Evolutionary conservation across 2,797 vertebrate species (phyloP), one percentile per base, ranked within the genome.

Genomic region (Chiroxiphia lanceolata): DNA sequence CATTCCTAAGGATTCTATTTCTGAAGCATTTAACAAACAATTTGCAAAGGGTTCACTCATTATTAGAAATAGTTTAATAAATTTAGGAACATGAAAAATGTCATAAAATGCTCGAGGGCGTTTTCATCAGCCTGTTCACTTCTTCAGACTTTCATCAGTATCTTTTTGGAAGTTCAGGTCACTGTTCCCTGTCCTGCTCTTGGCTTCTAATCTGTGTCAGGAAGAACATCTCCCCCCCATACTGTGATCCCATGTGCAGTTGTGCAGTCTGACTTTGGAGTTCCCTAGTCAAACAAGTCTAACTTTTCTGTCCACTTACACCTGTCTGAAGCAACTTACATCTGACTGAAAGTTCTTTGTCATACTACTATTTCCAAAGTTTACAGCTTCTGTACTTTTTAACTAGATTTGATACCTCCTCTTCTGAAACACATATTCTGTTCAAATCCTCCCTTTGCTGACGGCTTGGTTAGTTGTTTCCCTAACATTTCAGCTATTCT

Each of bases 201-300:
- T 47, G 31, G 23, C 10, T 83, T 88, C 74, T 89, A 14, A 45
- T 60, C 18, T 53, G 18, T 27, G 16, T 44, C 21, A 71, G 57
- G 42, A 75, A 76, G 71, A 50, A 23, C 15, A 23, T 20, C 38
- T 83, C 38, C 27, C 44, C 38, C 27, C 44, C 3, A 2, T 72
- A 25, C 17, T 61, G 47, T 34, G 38, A 54, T 76, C 34, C 34
- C 0, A 0, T 26, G 42, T 2, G 6, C 45, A 72, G 10, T 27
- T 76, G 5, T 7, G 9, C 38, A 70, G 2, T 70, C 26, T 47
- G 8, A 50, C 38, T 47, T 51, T 48, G 38, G 51, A 57, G 19
- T 50, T 70, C 10, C 19, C 26, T 45, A 20, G 38, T 76, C 33
- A 54, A 57, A 86, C 23, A n/a, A 64, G 33, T 60, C 48, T 47